Evolutionary conservation across 2,113 vertebrate genomes (phyloP), one percentile per base, ranked within the genome.

Genomic region (Clupea harengus): DNA sequence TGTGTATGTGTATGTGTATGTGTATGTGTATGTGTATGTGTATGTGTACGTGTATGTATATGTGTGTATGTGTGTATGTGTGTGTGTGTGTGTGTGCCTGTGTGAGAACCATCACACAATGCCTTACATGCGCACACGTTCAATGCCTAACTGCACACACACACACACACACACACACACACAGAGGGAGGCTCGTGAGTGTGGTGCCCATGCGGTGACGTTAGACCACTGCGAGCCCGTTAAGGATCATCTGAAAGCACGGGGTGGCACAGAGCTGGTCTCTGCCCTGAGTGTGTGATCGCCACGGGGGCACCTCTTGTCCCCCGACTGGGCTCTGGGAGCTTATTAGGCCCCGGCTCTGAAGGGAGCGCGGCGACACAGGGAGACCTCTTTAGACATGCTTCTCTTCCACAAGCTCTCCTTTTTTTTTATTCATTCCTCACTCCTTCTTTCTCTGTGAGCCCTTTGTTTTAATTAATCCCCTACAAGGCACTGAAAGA

Each of bases 161-260:
- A 60, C 45, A 44, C 86, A 85, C 44, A 39, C n/a, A n/a, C 67
- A 46, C 67, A 39, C 81, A 82, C 54, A 60, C 45, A 44, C 86
- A 85, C 44, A 39, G 82, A 83, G 87, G 82, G 45, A 83, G 81
- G 81, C 44, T 46, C 25, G 81, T 82, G 25, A n/a, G 49, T 44
- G 83, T 72, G 50, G 83, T 86, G 86, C 39, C 39, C 39, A 39
- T 39, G 39, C 39, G 2, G 39, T 39, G 39, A 39, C 39, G 39
- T 39, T 39, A 39, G 39, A 39, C 39, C 39, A 88, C 86, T 87
- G 80, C 78, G 87, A 75, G 83, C 60, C 85, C 86, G 85, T 89
- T 84, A 84, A 83, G 67, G 8, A 45, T 88, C 81, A 64, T 80
- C 86, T 87, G 85, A 83, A 54, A 83, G 85, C 84, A 88, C 84